These are phyloP conservation scores for Philhelius pedissequus DNA, from an alignment of 2,888 invertebrate species.

Conservation along the genomic window DNA sequence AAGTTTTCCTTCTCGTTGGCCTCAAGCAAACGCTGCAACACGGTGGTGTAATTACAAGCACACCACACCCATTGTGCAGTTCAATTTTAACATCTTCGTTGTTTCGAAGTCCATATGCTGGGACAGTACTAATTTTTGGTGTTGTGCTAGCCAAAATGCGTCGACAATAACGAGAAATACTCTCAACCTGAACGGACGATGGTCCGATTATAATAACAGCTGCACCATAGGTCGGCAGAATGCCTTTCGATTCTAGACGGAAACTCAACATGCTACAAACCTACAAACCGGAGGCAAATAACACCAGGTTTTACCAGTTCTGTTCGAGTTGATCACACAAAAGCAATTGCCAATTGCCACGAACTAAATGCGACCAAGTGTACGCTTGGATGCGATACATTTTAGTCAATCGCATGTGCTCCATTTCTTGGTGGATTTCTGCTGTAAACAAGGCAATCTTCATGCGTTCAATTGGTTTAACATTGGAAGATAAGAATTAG, in stretches of 20 bases:
- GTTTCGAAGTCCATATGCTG: constrained; percentile 76
- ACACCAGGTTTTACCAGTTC: constrained; percentile 85
- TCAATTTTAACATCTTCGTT: constrained; percentile 70
- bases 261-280: constrained; percentile 81
- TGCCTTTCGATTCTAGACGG: constrained; percentile 62
- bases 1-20: constrained; percentile 77
- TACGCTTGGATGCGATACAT: constrained; percentile 82
- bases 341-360: constrained; percentile 84
- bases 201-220: constrained; percentile 84
- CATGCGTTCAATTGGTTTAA: constrained; percentile 70
- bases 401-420: constrained; percentile 71
- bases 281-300: constrained; percentile 85
- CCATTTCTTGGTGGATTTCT: constrained; percentile 72
- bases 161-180: constrained; percentile 78
- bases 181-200: constrained; percentile 81
- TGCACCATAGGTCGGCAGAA: constrained; percentile 81
- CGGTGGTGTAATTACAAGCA: constrained; percentile 85
- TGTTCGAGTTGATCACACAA: constrained; percentile 82
- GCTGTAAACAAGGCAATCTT: constrained; percentile 71
- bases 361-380: constrained; percentile 85
- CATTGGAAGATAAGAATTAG: constrained; percentile 21
- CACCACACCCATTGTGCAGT: constrained; percentile 84
- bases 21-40: constrained; percentile 80
- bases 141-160: constrained; percentile 77
- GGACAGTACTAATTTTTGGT: constrained; percentile 77